Percentiles rank a stretch among this genome's conserved stretches.
Conservation (phyloP, 1,140 invertebrate species). For the Nasonia longicornis region DNA sequence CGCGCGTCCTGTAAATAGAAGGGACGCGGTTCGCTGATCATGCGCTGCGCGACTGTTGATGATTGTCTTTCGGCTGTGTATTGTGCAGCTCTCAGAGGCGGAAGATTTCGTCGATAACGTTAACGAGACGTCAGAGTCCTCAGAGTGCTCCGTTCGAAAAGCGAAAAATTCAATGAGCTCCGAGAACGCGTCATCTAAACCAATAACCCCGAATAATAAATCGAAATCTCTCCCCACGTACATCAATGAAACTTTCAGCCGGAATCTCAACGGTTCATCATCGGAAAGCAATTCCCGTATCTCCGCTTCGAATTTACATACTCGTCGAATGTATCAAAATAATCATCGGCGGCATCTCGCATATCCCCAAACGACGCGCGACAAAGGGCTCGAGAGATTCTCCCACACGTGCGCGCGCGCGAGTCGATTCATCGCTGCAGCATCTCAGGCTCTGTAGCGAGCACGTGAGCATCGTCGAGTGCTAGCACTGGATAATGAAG, state of each 20-base stretch:
- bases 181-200: too few relatives aligned
- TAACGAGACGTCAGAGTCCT: too few relatives aligned
- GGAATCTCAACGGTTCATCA: neutral
- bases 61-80: too few relatives aligned
- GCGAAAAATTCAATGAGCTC: too few relatives aligned
- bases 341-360: slow-evolving; percentile 29
- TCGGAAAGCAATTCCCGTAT: slow-evolving; percentile 20
- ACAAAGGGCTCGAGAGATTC: neutral
- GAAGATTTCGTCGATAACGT: too few relatives aligned
- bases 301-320: slow-evolving; percentile 27
- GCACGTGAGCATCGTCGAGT: slow-evolving; percentile 38
- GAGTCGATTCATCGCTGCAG: slow-evolving; percentile 37
- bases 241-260: neutral
- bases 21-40: neutral
- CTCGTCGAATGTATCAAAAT: slow-evolving; percentile 40
- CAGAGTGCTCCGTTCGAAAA: too few relatives aligned
- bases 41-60: neutral
- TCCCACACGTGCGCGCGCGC: neutral
- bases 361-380: neutral
- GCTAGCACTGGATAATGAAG: slow-evolving; percentile 56
- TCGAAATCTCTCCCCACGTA: too few relatives aligned
- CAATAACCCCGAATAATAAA: too few relatives aligned
- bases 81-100: too few relatives aligned
- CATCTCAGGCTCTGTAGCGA: slow-evolving; percentile 39
- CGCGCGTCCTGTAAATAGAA: neutral